Base-by-base conservation (phyloP, 2,888 invertebrate species). In the Rhingia rostrata region DNA sequence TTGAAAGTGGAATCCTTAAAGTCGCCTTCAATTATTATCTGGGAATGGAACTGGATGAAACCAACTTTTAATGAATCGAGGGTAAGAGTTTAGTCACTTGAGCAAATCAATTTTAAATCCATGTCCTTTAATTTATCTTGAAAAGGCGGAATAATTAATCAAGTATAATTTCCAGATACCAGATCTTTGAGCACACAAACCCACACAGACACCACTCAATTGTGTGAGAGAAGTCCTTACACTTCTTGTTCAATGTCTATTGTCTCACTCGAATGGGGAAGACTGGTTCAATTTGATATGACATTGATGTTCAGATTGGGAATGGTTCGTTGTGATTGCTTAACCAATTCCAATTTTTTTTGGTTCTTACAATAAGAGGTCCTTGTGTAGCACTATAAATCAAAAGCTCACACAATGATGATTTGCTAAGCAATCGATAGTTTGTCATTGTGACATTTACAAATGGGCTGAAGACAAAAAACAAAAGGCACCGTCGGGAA, bases 381-480 rank as follows among this genome's bases (percentile, higher is more conserved):
- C 37, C 64, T 66, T 61, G 56, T 47, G 54, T 33, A 58, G 37
- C 47, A 60, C 73, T 74, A 80, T 80, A 80, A 80, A 80, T 80
- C 80, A 80, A 61, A 70, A 47, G 41, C 64, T 39, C 41, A 3
- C 53, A 45, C 54, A 67, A 67, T 74, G 80, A 80, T 80, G 80
- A 80, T 80, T 80, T 80, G 80, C 67, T 74, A 63, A 72, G 66
- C 32, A 73, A 61, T 80, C 66, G 74, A 73, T 80, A 80, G 80
- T 80, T 80, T 80, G 80, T 80, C 80, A 74, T 67, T 67, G 53
- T 80, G 74, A 80, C 80, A 80, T 60, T 80, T 61, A 80, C 67
- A 80, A 80, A 80, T 80, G 80, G 67, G 54, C 54, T 61, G 47
- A 35, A 30, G 37, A 22, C 32, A 49, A 35, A 58, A 37, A 14